These are phyloP conservation scores for Acrossocheilus wenchowensis DNA, from an alignment of 2,797 vertebrate species.

Conservation along the genomic window DNA sequence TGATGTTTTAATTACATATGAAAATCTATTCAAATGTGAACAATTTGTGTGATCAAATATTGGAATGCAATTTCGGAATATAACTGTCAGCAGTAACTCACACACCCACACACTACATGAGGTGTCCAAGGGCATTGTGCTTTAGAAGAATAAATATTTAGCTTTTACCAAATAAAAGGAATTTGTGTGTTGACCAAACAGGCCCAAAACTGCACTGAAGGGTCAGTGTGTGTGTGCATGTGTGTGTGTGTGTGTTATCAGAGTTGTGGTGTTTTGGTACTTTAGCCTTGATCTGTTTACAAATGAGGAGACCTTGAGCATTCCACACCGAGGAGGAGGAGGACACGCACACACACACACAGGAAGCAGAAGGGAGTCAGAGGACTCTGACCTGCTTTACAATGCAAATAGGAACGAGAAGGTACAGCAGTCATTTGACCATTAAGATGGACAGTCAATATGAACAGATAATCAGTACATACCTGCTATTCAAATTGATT, in stretches of 20 bases:
- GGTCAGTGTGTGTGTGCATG: background rate
- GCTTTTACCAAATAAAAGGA: conserved; percentile 36
- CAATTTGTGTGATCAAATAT: background rate
- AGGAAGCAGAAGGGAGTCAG: background rate
- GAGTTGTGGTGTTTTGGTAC: conserved; percentile 35
- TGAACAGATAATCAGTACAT: conserved; percentile 12
- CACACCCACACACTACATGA: background rate
- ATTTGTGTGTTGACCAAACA: conserved; percentile 37
- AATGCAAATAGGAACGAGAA: conserved; percentile 54
- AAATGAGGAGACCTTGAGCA: conserved; percentile 53
- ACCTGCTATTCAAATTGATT: conserved; percentile 30
- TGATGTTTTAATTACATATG: conserved; percentile 10
- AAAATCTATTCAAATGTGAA: conserved; percentile 30
- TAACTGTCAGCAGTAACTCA: background rate
- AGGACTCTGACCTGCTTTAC: conserved; percentile 51
- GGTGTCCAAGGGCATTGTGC: background rate
- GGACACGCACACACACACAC: background rate
- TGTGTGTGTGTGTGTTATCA: conserved; percentile 29
- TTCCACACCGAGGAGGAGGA: conserved; percentile 40
- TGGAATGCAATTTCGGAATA: background rate
- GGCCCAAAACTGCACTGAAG: background rate
- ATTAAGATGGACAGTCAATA: conserved; percentile 17
- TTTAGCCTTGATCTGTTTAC: conserved; percentile 50
- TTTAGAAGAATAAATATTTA: conserved; percentile 16
- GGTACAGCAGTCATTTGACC: conserved; percentile 4